Evolutionary conservation across 30 jellyfish, hydroid and myxozoan species (phyloP).

Genomic region (Pelagia noctiluca): DNA sequence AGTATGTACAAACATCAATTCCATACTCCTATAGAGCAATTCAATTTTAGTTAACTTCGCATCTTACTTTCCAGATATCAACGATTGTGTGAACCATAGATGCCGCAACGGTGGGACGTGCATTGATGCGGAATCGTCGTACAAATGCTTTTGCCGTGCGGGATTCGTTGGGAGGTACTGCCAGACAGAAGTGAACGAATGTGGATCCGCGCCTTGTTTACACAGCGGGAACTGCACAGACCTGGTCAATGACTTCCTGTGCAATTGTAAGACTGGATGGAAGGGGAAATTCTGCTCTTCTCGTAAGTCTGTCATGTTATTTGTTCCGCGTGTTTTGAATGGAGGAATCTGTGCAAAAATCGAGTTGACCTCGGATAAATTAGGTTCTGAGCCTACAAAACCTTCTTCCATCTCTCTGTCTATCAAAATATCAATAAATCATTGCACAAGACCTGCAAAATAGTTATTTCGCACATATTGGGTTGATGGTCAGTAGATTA

Average conservation of each 20-base stretch:
- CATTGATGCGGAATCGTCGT: conserved; percentile 73
- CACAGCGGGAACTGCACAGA: conserved; percentile 86
- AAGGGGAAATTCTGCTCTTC: conserved; percentile 81
- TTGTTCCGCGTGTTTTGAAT: not conserved
- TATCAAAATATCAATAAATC: too few relatives aligned
- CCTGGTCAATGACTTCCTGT: conserved; percentile 66
- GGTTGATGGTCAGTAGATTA: too few relatives aligned
- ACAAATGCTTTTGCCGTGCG: conserved; percentile 77
- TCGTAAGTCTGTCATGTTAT: conserved; percentile 34
- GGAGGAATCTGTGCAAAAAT: too few relatives aligned
- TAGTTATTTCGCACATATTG: too few relatives aligned
- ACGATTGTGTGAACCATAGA: conserved; percentile 77
- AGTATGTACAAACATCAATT: too few relatives aligned
- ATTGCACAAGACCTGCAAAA: too few relatives aligned
- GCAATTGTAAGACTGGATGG: conserved; percentile 76
- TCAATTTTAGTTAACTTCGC: not conserved
- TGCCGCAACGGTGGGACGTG: conserved; percentile 94
- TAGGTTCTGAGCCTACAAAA: too few relatives aligned
- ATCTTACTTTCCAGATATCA: conserved; percentile 51
- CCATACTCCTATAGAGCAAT: not conserved
- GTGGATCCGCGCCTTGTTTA: conserved; percentile 83
- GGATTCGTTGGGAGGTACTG: conserved; percentile 85
- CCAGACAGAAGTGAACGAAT: conserved; percentile 76
- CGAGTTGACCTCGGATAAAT: too few relatives aligned
- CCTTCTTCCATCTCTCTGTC: too few relatives aligned